Conservation (phyloP, 1,140 invertebrate genomes). For the Lineus longissimus region DNA sequence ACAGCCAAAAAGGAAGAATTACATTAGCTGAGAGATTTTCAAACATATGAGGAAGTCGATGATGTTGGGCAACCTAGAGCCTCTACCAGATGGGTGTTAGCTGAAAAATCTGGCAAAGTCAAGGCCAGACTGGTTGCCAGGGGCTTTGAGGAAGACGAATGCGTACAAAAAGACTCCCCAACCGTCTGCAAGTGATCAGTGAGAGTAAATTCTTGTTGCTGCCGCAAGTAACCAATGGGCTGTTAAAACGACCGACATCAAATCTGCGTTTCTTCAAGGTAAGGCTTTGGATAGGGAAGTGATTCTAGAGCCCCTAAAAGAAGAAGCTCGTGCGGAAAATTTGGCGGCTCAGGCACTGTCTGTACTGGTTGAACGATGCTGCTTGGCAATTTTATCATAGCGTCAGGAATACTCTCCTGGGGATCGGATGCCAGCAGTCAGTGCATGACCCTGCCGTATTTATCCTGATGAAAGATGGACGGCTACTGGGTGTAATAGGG, state of each 20-base stretch:
- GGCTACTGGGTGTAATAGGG: too few species aligned
- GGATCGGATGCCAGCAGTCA: constrained; percentile 13
- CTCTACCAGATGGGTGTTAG: constrained; percentile 23
- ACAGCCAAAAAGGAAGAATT: constrained; percentile 17
- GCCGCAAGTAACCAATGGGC: constrained; percentile 18
- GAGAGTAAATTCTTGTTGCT: constrained; percentile 16
- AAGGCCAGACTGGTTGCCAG: constrained; percentile 21
- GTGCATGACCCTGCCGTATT: constrained; percentile 11
- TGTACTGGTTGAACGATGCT: constrained; percentile 24
- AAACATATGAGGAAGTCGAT: constrained; percentile 19
- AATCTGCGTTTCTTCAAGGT: constrained; percentile 21
- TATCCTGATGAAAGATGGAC: too few species aligned
- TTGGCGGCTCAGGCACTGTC: constrained; percentile 23
- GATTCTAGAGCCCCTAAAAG: constrained; percentile 17
- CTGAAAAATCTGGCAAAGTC: constrained; percentile 12
- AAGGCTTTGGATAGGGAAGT: constrained; percentile 20
- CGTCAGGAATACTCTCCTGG: constrained; percentile 18
- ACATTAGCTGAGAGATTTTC: constrained; percentile 13
- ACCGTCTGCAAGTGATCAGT: constrained; percentile 23
- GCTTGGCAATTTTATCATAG: constrained; percentile 22
- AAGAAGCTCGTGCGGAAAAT: constrained; percentile 15
- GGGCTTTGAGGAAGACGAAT: constrained; percentile 23
- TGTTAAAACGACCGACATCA: constrained; percentile 22
- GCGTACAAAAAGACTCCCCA: constrained; percentile 19
- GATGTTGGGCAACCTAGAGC: constrained; percentile 12